Percentiles rank a stretch among this genome's conserved stretches.
Evolutionary conservation across 1,140 invertebrate species (phyloP).

Genomic region (Stenopsyche tienmushanensis): DNA sequence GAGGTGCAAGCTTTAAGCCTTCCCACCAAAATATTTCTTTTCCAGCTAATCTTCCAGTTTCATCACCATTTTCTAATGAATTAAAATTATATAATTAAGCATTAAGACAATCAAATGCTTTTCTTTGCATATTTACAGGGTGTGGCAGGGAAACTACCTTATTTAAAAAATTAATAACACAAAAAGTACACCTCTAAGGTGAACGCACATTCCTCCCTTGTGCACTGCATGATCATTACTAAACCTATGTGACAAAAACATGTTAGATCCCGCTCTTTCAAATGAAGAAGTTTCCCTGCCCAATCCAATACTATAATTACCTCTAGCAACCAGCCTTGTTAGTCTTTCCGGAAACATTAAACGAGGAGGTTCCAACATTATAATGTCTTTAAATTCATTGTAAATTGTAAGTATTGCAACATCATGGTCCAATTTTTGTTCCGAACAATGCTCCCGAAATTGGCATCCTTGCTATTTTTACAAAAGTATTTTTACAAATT

Average conservation of each 20-base stretch:
- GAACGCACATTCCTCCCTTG: too few species aligned
- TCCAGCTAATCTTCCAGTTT: constrained; percentile 56
- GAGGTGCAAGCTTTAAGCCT: constrained; percentile 64
- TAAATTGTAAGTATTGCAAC: constrained; percentile 60
- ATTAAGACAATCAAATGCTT: background rate
- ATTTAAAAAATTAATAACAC: too few species aligned
- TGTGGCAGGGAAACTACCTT: too few species aligned
- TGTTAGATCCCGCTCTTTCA: too few species aligned
- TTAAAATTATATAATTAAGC: background rate
- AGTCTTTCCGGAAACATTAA: constrained; percentile 67
- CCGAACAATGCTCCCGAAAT: constrained; percentile 64
- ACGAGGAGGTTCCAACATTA: constrained; percentile 62
- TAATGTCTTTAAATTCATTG: constrained; percentile 57
- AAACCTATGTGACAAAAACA: too few species aligned
- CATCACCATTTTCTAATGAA: constrained; percentile 47
- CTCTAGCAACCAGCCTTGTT: constrained; percentile 63
- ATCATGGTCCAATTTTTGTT: constrained; percentile 58
- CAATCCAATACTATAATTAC: too few species aligned
- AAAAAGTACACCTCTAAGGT: too few species aligned
- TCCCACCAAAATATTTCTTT: constrained; percentile 71
- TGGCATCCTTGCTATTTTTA: constrained; percentile 55
- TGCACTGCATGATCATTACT: too few species aligned
- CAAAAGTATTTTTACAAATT: too few species aligned
- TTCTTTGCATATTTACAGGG: too few species aligned
- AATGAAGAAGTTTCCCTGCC: too few species aligned